These are phyloP conservation scores for Chromis chromis DNA, from an alignment of 2,797 vertebrate species.

Conservation along the genomic window DNA sequence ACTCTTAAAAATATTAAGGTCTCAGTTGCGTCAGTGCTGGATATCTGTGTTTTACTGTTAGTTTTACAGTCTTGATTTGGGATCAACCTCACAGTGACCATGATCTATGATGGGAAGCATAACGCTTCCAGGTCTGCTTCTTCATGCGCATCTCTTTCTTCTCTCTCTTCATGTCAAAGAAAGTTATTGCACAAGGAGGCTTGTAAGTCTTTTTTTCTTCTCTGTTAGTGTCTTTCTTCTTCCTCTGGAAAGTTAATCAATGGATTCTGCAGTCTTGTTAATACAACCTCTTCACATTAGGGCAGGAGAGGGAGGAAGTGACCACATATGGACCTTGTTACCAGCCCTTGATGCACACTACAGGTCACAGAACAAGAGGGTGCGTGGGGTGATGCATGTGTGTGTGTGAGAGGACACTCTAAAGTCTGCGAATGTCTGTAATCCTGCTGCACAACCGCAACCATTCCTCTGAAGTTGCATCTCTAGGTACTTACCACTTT, in stretches of 20 bases:
- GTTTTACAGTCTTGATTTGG: neutral
- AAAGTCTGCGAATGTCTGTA: conserved; percentile 21
- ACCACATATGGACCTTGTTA: conserved; percentile 81
- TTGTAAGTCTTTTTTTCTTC: conserved; percentile 26
- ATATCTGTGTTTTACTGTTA: conserved; percentile 2
- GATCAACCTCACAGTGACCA: conserved; percentile 9
- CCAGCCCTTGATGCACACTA: conserved; percentile 57
- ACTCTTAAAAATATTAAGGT: conserved; percentile 2
- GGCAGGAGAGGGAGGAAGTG: conserved; percentile 70
- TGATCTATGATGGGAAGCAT: conserved; percentile 14
- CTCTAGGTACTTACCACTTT: conserved; percentile 13
- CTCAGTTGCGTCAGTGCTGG: neutral
- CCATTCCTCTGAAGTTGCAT: conserved; percentile 12
- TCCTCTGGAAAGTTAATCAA: conserved; percentile 56
- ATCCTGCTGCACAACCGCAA: conserved; percentile 22
- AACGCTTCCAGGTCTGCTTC: conserved; percentile 3
- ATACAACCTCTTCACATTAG: conserved; percentile 54
- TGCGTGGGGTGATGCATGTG: conserved; percentile 27
- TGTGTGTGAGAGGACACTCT: conserved; percentile 12
- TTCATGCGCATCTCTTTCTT: conserved; percentile 2
- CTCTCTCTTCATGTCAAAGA: conserved; percentile 11
- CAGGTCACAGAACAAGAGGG: conserved; percentile 52
- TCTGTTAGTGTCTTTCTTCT: conserved; percentile 34
- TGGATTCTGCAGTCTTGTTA: conserved; percentile 62
- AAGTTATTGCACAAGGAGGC: conserved; percentile 39